Conservation (phyloP, 1,140 invertebrate species). For the Pachypeltis micranthus region DNA sequence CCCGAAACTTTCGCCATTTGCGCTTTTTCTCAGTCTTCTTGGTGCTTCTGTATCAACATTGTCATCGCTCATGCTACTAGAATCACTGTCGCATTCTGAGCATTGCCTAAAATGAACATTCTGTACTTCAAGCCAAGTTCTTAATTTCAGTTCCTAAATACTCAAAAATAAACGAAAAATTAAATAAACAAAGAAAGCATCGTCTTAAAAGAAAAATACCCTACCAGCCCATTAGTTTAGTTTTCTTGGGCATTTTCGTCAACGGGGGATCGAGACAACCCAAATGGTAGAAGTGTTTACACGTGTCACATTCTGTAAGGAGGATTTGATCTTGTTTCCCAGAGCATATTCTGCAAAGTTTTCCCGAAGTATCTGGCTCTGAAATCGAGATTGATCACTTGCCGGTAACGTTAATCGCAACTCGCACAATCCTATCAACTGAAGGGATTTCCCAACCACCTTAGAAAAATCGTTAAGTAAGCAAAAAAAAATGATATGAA, state of each 20-base stretch:
- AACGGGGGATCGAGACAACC: conserved; percentile 85
- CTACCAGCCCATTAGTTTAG: conserved; percentile 83
- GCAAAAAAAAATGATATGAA: no score
- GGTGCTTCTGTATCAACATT: conserved; percentile 60
- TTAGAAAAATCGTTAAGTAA: no score
- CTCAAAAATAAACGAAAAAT: no score
- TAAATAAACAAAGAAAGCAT: background rate
- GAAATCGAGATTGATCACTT: no score
- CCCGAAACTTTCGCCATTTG: conserved; percentile 17
- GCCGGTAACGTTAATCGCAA: no score
- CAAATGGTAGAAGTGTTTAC: conserved; percentile 83
- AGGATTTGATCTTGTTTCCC: conserved; percentile 72
- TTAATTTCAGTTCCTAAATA: no score
- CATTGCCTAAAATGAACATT: conserved; percentile 55
- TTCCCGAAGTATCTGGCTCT: no score
- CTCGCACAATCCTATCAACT: no score
- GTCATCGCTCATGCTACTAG: conserved; percentile 57
- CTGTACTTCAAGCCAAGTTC: no score
- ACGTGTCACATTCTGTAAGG: conserved; percentile 88
- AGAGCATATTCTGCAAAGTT: conserved; percentile 75
- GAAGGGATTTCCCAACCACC: no score
- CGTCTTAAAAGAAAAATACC: conserved; percentile 17
- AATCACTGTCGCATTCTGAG: conserved; percentile 73
- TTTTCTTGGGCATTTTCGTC: conserved; percentile 85
- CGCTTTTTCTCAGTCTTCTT: conserved; percentile 42